A percentile compares a stretch with the other conserved stretches of the same genome.
phyloP scores from a whole-genome alignment of 2,113 vertebrate species.

The Zapus hudsonius region DNA sequence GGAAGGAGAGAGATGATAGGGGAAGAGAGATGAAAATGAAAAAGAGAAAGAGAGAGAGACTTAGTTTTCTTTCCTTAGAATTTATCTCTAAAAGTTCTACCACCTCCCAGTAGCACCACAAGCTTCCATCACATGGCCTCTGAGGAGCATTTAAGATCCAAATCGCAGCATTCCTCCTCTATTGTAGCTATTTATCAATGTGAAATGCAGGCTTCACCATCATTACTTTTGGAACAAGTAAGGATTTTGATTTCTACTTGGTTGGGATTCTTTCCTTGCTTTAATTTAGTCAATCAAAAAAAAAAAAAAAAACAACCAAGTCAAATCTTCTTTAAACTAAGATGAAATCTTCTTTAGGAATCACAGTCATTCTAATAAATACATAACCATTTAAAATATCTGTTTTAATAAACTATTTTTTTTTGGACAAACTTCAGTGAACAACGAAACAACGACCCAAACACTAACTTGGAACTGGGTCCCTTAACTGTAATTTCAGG shows the following conservation, averaged over 20 bases:
- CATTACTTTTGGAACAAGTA: neutral
- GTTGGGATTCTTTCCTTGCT: neutral
- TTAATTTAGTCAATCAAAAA: neutral
- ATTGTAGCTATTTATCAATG: neutral
- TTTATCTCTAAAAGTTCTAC: neutral
- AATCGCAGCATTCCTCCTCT: neutral
- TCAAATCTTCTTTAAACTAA: neutral
- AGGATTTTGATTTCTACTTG: neutral
- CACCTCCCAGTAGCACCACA: neutral
- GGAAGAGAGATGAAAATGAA: neutral
- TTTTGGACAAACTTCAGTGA: neutral
- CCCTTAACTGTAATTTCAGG: neutral
- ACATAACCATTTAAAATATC: neutral
- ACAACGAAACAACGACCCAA: neutral
- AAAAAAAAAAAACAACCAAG: neutral
- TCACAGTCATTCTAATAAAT: neutral
- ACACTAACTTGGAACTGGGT: neutral
- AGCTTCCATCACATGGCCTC: neutral
- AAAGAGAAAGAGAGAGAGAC: neutral
- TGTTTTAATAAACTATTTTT: slow-evolving; percentile 7
- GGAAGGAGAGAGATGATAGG: neutral
- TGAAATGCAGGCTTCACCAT: neutral
- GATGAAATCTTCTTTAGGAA: neutral
- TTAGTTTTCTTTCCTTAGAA: neutral
- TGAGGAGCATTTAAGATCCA: neutral